Percentiles rank a stretch among this genome's conserved stretches.
Evolutionary conservation across 2,797 vertebrate genomes (phyloP).

Genomic region (Glossophaga mutica): DNA sequence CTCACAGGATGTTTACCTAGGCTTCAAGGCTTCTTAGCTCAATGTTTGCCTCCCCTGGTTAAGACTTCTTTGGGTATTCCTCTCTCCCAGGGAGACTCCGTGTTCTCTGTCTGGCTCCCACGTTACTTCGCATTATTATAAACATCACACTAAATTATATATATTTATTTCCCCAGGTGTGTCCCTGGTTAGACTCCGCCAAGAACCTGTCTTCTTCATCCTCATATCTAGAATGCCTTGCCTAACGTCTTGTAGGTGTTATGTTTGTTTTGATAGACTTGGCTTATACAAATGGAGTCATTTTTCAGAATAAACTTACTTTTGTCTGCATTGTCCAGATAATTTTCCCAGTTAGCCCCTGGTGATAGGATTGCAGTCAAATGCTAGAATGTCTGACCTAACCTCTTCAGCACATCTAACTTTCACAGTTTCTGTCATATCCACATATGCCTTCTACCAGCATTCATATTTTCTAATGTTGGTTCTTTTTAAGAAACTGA

Average conservation of each 20-base stretch:
- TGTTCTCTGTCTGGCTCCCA: neutral
- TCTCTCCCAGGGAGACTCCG: neutral
- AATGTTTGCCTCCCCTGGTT: neutral
- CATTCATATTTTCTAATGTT: neutral
- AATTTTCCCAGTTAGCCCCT: neutral
- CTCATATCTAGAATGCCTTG: neutral
- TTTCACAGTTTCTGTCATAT: neutral
- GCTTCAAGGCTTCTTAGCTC: neutral
- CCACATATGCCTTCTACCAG: neutral
- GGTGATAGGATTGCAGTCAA: neutral
- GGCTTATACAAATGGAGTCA: neutral
- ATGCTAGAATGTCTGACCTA: neutral
- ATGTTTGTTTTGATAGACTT: neutral
- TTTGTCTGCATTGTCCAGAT: neutral
- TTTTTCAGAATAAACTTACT: constrained; percentile 20
- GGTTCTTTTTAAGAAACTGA: neutral
- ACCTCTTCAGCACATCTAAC: neutral
- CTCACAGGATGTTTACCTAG: neutral
- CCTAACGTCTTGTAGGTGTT: neutral
- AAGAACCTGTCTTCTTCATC: neutral
- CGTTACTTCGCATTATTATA: neutral
- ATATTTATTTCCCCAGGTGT: constrained; percentile 4
- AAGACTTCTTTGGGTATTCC: neutral
- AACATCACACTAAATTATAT: constrained; percentile 13
- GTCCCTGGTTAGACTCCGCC: neutral